phyloP scores from a whole-genome alignment of 2,113 vertebrate species.

The Etheostoma spectabile region DNA sequence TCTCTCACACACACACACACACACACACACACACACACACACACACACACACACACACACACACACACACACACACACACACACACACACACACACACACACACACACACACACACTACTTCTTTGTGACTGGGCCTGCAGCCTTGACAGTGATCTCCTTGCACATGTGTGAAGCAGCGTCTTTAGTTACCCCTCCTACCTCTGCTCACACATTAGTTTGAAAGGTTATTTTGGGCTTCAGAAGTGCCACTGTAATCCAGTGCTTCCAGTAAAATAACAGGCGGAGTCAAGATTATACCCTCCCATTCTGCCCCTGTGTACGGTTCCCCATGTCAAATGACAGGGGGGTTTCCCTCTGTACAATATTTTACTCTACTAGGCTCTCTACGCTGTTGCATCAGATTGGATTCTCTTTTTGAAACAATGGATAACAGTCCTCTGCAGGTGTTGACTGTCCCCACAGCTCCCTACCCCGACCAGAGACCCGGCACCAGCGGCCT shows the following conservation, averaged over 20 bases:
- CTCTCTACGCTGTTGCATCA: slow-evolving; percentile 56
- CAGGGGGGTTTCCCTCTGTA: slow-evolving; percentile 68
- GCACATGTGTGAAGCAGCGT: slow-evolving; percentile 84
- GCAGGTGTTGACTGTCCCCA: slow-evolving; percentile 90
- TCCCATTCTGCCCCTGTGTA: slow-evolving; percentile 62
- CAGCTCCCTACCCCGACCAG: slow-evolving; percentile 92
- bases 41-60: slow-evolving; percentile 40
- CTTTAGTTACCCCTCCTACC: slow-evolving; percentile 85
- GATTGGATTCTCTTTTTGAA: slow-evolving; percentile 35
- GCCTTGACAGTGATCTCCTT: slow-evolving; percentile 89
- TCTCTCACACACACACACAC: slow-evolving; percentile 34
- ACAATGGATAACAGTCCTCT: slow-evolving; percentile 90
- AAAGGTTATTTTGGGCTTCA: slow-evolving; percentile 85
- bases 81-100: slow-evolving; percentile 46
- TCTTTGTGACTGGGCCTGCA: slow-evolving; percentile 61
- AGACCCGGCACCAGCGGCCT: slow-evolving; percentile 90
- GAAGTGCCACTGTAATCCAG: slow-evolving; percentile 58
- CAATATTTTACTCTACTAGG: slow-evolving; percentile 31
- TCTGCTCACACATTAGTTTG: slow-evolving; percentile 71
- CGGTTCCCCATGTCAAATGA: slow-evolving; percentile 52
- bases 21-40: slow-evolving; percentile 42
- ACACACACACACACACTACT: slow-evolving; percentile 34
- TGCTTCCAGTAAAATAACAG: slow-evolving; percentile 74
- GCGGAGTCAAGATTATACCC: slow-evolving; percentile 68
- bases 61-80: slow-evolving; percentile 37